A percentile compares a stretch with the other conserved stretches of the same genome.
These are phyloP conservation scores for Todiramphus chloris DNA, from an alignment of 2,113 vertebrate species.

Conservation along the genomic window DNA sequence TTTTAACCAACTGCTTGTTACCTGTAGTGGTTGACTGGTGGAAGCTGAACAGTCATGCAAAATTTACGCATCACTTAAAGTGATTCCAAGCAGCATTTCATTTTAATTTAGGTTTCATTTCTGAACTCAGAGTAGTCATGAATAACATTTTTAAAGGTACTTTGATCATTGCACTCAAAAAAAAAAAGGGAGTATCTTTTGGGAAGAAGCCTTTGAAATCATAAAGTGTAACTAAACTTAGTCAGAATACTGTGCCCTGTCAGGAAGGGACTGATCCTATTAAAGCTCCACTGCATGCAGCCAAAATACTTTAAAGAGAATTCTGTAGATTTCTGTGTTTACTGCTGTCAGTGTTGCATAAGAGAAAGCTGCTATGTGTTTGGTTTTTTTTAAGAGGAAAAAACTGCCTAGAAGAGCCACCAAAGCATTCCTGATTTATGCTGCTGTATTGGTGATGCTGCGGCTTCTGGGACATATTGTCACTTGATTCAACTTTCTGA, in stretches of 20 bases:
- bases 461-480: not conserved
- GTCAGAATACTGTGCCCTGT: conserved; percentile 53
- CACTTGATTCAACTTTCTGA: not conserved
- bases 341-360: not conserved
- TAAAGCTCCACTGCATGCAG: conserved; percentile 25
- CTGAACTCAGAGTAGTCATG: not conserved
- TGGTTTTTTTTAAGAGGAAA: not conserved
- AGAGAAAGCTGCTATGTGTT: not conserved
- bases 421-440: conserved; percentile 2
- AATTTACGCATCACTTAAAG: conserved; percentile 1
- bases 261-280: conserved; percentile 52
- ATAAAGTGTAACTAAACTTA: conserved; percentile 59
- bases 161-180: conserved; percentile 32
- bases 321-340: conserved; percentile 46
- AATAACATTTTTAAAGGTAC: conserved; percentile 29
- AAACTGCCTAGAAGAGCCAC: not conserved
- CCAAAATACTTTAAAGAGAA: conserved; percentile 54
- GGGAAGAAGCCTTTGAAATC: conserved; percentile 64
- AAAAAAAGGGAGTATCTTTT: not conserved
- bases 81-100: too few species aligned
- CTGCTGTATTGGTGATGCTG: not conserved
- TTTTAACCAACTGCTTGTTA: not conserved
- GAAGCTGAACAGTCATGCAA: not conserved
- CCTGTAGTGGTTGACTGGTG: not conserved
- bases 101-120: not conserved